A percentile compares a stretch with the other conserved stretches of the same genome.
These are phyloP conservation scores for Umimayanthus chanpuru DNA, from an alignment of 92 coral and sea anemone species.

Conservation along the genomic window DNA sequence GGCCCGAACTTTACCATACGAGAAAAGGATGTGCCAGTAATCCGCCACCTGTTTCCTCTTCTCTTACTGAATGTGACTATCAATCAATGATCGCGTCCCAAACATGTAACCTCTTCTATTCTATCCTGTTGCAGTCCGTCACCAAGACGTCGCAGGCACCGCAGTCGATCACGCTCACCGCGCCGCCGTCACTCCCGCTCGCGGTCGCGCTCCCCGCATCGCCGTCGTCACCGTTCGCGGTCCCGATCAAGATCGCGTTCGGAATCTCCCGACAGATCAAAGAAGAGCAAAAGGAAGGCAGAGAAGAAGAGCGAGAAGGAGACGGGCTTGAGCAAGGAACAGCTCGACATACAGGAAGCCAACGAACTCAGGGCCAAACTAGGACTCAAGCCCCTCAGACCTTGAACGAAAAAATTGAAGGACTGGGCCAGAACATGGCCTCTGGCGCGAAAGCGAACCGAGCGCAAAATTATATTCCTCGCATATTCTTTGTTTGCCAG, in stretches of 20 bases:
- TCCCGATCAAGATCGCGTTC: slow-evolving; percentile 81
- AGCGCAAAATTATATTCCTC: too few species aligned
- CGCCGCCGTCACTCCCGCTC: slow-evolving; percentile 81
- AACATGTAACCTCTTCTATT: neutral
- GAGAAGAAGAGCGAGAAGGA: slow-evolving; percentile 69
- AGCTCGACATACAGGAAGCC: slow-evolving; percentile 89
- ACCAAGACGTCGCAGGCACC: slow-evolving; percentile 81
- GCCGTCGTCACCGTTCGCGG: slow-evolving; percentile 86
- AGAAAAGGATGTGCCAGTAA: neutral
- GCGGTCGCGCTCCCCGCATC: slow-evolving; percentile 93
- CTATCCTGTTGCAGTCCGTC: slow-evolving; percentile 46
- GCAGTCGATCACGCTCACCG: slow-evolving; percentile 57
- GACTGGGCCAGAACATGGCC: neutral
- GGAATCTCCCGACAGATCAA: slow-evolving; percentile 85
- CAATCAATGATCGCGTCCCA: too few species aligned
- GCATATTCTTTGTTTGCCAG: too few species aligned
- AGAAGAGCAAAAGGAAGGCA: slow-evolving; percentile 72
- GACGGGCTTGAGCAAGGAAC: slow-evolving; percentile 71
- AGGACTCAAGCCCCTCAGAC: slow-evolving; percentile 91
- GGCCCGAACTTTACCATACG: neutral
- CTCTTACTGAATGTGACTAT: too few species aligned
- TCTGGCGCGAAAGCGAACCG: neutral
- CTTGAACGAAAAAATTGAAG: slow-evolving; percentile 35
- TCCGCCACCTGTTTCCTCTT: neutral
- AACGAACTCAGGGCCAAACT: slow-evolving; percentile 91